These are phyloP conservation scores for Euura lappo DNA, from an alignment of 1,140 invertebrate genomes.

Conservation along the genomic window DNA sequence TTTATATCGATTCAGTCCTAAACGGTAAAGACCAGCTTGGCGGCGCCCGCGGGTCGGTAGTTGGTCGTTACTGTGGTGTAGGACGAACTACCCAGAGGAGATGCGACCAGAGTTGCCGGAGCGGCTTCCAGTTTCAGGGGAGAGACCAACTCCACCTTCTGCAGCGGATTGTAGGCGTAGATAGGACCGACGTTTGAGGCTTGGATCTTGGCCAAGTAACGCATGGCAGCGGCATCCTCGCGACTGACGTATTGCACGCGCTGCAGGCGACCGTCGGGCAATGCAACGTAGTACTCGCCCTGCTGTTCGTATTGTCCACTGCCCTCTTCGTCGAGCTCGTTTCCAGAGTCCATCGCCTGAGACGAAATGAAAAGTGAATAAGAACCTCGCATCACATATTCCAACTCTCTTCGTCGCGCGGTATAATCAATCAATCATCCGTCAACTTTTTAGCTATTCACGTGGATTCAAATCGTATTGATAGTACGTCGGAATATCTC, in stretches of 20 bases:
- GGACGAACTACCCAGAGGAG: neutral
- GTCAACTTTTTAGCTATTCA: no score
- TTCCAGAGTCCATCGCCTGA: neutral
- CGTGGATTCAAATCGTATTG: no score
- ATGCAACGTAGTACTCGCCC: conserved; percentile 7
- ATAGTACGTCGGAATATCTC: no score
- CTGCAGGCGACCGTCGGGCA: conserved; percentile 9
- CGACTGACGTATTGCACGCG: conserved; percentile 9
- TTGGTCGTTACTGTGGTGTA: conserved; percentile 10
- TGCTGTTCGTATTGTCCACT: neutral
- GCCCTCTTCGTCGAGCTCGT: conserved; percentile 5
- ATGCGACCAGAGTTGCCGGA: neutral
- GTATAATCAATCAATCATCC: no score
- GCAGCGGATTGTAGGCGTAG: conserved; percentile 11
- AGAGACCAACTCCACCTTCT: conserved; percentile 6
- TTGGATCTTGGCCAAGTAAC: conserved; percentile 11
- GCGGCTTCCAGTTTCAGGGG: neutral
- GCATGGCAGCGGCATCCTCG: neutral
- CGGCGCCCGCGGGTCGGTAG: neutral
- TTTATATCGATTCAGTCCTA: neutral
- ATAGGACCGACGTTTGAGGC: conserved; percentile 10
- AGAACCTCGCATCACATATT: neutral
- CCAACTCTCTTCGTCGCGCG: no score
- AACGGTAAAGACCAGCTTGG: neutral
- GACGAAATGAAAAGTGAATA: neutral